These are phyloP conservation scores for Neodontobutis hainanensis DNA, from an alignment of 2,113 vertebrate genomes.

Conservation along the genomic window DNA sequence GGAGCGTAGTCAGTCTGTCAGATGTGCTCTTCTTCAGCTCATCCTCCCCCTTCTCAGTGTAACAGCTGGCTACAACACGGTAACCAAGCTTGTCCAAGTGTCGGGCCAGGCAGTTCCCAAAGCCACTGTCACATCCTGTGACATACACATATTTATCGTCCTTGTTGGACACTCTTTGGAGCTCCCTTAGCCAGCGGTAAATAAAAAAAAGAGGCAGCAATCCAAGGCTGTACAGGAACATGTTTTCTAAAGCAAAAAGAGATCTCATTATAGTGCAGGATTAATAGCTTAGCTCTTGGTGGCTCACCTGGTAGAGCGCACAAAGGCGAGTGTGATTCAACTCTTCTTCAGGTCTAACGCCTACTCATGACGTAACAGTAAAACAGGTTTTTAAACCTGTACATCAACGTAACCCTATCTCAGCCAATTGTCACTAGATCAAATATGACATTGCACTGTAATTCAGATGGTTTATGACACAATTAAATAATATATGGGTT, in stretches of 20 bases:
- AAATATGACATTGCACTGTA: no score
- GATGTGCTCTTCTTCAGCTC: slow-evolving; percentile 72
- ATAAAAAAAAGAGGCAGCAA: slow-evolving; percentile 53
- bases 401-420: no score
- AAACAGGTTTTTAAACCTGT: no score
- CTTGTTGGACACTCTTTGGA: slow-evolving; percentile 59
- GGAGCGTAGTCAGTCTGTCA: slow-evolving; percentile 72
- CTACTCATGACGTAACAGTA: background rate
- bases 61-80: slow-evolving; percentile 76
- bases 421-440: no score
- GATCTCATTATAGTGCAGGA: background rate
- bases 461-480: no score
- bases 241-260: slow-evolving; percentile 43
- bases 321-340: no score
- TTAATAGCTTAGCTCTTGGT: no score
- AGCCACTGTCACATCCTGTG: slow-evolving; percentile 67
- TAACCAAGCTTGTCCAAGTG: slow-evolving; percentile 80
- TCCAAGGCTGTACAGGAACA: slow-evolving; percentile 59
- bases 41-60: slow-evolving; percentile 75
- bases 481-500: no score
- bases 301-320: no score
- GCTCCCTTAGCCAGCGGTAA: slow-evolving; percentile 70
- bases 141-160: slow-evolving; percentile 77
- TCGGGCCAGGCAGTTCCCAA: slow-evolving; percentile 79
- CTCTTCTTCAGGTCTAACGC: background rate